Percentiles rank a stretch among this genome's conserved stretches.
phyloP scores from a whole-genome alignment of 1,140 invertebrate species.

The Brachionus rubens region DNA sequence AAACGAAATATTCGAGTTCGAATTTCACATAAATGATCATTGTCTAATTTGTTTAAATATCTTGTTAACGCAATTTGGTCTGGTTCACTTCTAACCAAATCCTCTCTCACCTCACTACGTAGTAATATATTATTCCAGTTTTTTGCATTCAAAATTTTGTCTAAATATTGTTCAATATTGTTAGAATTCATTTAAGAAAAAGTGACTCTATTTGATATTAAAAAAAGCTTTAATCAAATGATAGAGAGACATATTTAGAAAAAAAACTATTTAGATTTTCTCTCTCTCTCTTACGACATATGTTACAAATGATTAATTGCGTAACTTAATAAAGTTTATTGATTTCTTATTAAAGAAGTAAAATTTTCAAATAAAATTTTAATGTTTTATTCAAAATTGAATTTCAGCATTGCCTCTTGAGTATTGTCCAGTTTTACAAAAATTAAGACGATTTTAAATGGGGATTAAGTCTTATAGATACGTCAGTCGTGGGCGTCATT shows the following conservation, averaged over 20 bases:
- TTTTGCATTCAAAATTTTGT: neutral
- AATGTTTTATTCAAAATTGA: no score
- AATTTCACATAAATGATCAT: neutral
- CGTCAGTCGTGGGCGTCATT: no score
- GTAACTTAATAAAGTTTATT: neutral
- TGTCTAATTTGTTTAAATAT: neutral
- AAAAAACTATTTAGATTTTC: neutral
- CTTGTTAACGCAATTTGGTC: neutral
- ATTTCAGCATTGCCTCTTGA: no score
- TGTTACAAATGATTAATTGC: constrained; percentile 14
- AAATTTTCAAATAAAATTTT: no score
- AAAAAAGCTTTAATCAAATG: neutral
- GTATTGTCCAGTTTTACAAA: no score
- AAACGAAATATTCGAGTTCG: neutral
- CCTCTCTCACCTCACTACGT: neutral
- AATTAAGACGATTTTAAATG: no score
- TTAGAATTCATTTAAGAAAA: neutral
- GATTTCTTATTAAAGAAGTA: no score
- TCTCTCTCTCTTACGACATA: no score
- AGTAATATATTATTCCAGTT: constrained; percentile 18
- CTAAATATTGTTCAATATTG: constrained; percentile 19
- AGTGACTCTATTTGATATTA: no score
- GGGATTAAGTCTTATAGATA: no score
- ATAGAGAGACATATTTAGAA: constrained; percentile 7
- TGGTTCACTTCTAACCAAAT: neutral